Base-by-base conservation (phyloP, 2,113 vertebrate genomes). In the Brachyistius frenatus region DNA sequence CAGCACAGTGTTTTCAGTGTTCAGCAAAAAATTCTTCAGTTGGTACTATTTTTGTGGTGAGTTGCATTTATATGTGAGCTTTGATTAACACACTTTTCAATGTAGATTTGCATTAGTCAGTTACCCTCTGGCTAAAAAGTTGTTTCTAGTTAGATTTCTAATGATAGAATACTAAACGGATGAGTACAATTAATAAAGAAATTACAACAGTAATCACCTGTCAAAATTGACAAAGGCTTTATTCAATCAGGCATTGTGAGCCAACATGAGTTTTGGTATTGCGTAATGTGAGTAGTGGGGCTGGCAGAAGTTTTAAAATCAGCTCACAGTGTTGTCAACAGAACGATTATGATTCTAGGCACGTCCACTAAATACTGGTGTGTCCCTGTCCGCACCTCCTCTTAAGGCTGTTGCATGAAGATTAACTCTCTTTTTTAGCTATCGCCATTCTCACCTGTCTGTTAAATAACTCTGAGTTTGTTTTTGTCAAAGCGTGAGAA, bases 401-500 rank as follows among this genome's bases (percentile, higher is more conserved):
- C 44, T 53, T 55, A 56, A 72, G 53, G 63, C 85, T 87, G 78
- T 36, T 73, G 44, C 58, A 47, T 70, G 0, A 79, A 84, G 78
- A 92, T 88, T 87, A 71, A 73, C 62, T 52, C 49, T 62, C 53
- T 80, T 32, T 52, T 30, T 54, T 73, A 67, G 46, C 76, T 93
- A 92, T 94, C 93, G 89, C 71, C 65, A 7, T 84, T 76, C 81
- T 93, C 91, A 93, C 90, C 89, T 92, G 92, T 78, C 81, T 77
- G 81, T 73, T 71, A 77, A 76, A 57, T 35, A 66, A 73, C 64
- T 84, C 52, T 32, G 61, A 69, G 74, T 90, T 90, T 86, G 69
- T 84, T 90, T 88, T 81, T 67, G 66, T 75, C 80, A 86, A 83
- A 82, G 73, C 55, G 15, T 73, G 71, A 83, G 56, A 50, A 79